phyloP scores from a whole-genome alignment of 2,888 invertebrate genomes.

The Geophilus truncorum region DNA sequence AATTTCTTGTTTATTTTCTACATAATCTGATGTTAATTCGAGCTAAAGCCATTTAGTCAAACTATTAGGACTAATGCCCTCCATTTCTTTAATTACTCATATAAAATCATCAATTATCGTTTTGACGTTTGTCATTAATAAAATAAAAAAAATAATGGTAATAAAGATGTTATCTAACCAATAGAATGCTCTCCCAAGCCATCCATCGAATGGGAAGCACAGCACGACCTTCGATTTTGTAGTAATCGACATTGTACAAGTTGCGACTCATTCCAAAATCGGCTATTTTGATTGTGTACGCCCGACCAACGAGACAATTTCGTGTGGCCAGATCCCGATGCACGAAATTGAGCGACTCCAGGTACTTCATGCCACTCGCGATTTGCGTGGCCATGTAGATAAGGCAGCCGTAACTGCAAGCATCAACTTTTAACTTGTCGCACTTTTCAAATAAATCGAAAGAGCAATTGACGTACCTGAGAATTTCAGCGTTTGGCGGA shows the following conservation, averaged over 20 bases:
- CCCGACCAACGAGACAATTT: constrained; percentile 74
- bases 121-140: background rate
- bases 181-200: constrained; percentile 76
- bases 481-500: constrained; percentile 59
- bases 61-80: background rate
- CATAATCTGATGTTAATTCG: background rate
- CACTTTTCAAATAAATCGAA: no score
- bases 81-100: no score
- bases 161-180: constrained; percentile 52
- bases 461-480: constrained; percentile 58
- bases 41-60: background rate
- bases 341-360: constrained; percentile 82
- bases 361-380: constrained; percentile 82
- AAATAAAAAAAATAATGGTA: background rate
- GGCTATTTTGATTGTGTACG: constrained; percentile 66
- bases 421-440: no score
- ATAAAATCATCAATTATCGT: background rate
- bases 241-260: constrained; percentile 71
- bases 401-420: constrained; percentile 71
- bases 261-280: constrained; percentile 68
- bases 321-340: constrained; percentile 84
- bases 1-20: background rate
- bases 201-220: constrained; percentile 76
- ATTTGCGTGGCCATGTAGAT: constrained; percentile 78
- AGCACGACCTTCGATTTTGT: constrained; percentile 63